phyloP scores from a whole-genome alignment of 2,888 invertebrate genomes.

The Trissolcus japonicus region DNA sequence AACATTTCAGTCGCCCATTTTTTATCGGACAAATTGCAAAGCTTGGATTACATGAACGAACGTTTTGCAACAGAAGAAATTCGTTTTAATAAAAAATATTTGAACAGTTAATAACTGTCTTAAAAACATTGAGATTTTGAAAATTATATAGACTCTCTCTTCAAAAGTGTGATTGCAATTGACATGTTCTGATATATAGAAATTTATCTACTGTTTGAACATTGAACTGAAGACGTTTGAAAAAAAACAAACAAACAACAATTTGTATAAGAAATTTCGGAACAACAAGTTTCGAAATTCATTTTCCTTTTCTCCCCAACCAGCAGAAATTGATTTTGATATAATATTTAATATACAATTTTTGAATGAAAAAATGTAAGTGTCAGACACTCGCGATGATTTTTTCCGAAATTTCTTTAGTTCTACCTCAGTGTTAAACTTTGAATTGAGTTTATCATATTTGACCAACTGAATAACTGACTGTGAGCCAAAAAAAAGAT shows the following conservation, averaged over 20 bases:
- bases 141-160: not conserved
- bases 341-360: no score
- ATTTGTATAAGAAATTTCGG: conserved; percentile 28
- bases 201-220: conserved; percentile 3
- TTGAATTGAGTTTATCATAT: conserved; percentile 2
- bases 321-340: no score
- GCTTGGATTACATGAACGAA: no score
- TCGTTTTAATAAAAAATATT: not conserved
- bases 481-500: no score
- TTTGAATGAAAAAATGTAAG: no score
- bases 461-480: no score
- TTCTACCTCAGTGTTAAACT: conserved; percentile 25
- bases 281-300: conserved; percentile 8
- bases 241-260: not conserved
- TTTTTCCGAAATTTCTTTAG: conserved; percentile 29
- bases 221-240: conserved; percentile 2
- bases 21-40: no score
- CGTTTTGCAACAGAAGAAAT: no score
- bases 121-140: conserved; percentile 4
- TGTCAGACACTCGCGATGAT: not conserved
- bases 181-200: conserved; percentile 2
- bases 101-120: no score
- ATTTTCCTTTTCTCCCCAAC: not conserved
- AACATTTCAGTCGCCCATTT: no score
- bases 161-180: no score